Conservation (phyloP, 2,113 vertebrate species). For the Oncorhynchus clarkii region DNA sequence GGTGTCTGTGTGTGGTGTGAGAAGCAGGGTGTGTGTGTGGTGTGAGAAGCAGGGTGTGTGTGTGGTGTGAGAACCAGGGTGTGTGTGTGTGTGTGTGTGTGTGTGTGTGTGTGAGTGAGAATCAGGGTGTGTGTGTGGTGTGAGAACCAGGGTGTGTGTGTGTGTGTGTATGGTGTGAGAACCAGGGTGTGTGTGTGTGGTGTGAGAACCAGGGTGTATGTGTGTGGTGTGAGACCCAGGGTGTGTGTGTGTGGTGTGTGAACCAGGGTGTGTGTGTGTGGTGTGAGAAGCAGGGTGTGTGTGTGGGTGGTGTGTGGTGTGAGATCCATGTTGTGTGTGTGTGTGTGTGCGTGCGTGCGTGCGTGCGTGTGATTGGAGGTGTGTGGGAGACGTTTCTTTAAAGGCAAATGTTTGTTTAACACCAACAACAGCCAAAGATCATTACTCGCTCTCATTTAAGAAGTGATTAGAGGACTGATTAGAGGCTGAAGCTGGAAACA, state of each 20-base stretch:
- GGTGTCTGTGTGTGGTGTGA: no score
- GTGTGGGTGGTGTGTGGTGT: neutral
- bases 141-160: no score
- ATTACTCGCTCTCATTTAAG: conserved; percentile 20
- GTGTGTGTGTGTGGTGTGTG: conserved; percentile 1
- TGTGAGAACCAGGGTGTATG: neutral
- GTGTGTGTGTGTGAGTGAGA: no score
- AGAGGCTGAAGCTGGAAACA: conserved; percentile 28
- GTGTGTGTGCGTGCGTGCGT: neutral
- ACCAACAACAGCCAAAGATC: conserved; percentile 20
- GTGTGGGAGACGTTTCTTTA: conserved; percentile 2
- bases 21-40: no score
- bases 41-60: no score
- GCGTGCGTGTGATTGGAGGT: neutral
- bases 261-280: neutral
- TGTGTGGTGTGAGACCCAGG: no score
- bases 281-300: neutral
- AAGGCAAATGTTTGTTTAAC: conserved; percentile 38
- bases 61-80: no score
- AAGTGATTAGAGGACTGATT: conserved; percentile 42
- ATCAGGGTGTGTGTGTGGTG: no score
- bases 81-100: no score
- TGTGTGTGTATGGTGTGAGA: no score
- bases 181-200: no score
- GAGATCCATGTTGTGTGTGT: neutral